Base-by-base conservation (phyloP, 2,797 vertebrate species). In the Thaleichthys pacificus region DNA sequence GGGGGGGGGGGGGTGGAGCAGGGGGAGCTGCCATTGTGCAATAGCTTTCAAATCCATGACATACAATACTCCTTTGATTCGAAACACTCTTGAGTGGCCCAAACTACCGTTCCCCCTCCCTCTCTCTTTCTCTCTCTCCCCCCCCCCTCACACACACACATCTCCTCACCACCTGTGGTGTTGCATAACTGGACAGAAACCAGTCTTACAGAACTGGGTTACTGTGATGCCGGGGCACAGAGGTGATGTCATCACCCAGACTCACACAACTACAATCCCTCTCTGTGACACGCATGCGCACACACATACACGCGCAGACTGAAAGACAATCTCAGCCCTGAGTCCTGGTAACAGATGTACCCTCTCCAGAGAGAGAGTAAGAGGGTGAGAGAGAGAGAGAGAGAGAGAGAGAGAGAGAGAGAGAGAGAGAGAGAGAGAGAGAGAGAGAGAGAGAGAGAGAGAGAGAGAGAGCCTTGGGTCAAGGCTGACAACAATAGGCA, bases 321-420 rank as follows among this genome's bases (percentile, higher is more conserved):
- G 82, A 85, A 89, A 92, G 82, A 91, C 86, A 91, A 91, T 90
- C 86, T 89, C 80, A 79, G 87, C 87, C 81, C 79, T 85, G 88
- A 91, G 83, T 74, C 83, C 62, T 80, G 80, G 85, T 82, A 84
- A 89, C 90, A 88, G 89, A 90, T 91, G 89, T 42, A 42, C 58
- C 58, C 58, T 26, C n/a, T 22, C 49, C 49, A 12, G 47, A 8
- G 11, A 51, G 47, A 51, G 9, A 51, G 47, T 4, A 14, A 51
- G 47, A 51, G 47, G 17, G 47, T 0, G 47, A 51, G 47, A 51
- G 47, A 17, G 47, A 15, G 47, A 17, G 42, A 51, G 47, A 51
- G 9, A 51, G 47, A 1, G 47, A 17, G 47, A 15, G 47, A 51
- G 24, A 24, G 24, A 24, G 47, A 12, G 47, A 15, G 47, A 12